Conservation (phyloP, 35 echinoderm and acorn worm species). For the Apostichopus japonicus region DNA sequence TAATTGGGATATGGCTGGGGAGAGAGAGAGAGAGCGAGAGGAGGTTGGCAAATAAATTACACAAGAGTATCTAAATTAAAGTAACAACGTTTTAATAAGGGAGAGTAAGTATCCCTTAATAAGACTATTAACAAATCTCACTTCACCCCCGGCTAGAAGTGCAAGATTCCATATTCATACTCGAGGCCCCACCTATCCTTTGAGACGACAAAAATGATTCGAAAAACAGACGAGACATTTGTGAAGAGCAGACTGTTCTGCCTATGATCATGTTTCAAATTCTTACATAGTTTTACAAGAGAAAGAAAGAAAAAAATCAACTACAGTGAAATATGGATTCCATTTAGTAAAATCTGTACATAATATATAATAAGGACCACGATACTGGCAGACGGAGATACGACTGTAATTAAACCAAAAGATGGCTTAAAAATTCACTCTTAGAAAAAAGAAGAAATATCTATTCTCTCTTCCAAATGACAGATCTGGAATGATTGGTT, state of each 20-base stretch:
- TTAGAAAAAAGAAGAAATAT: not conserved
- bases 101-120: too few species aligned
- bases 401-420: not conserved
- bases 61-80: too few species aligned
- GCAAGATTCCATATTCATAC: too few species aligned
- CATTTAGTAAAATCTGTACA: constrained; percentile 48
- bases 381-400: constrained; percentile 13
- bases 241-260: not conserved
- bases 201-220: too few species aligned
- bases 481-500: constrained; percentile 24
- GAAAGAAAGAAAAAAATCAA: constrained; percentile 1
- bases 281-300: constrained; percentile 32
- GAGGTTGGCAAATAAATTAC: too few species aligned
- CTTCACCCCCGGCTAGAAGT: too few species aligned
- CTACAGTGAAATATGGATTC: constrained; percentile 50
- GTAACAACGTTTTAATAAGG: too few species aligned
- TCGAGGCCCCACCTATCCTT: too few species aligned
- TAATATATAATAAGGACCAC: not conserved
- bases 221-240: too few species aligned
- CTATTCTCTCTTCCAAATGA: not conserved
- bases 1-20: too few species aligned
- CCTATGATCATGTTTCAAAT: constrained; percentile 13
- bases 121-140: too few species aligned
- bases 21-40: too few species aligned
- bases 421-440: not conserved